These are phyloP conservation scores for Lumbricus terrestris DNA, from an alignment of 2,888 invertebrate species.

Conservation along the genomic window DNA sequence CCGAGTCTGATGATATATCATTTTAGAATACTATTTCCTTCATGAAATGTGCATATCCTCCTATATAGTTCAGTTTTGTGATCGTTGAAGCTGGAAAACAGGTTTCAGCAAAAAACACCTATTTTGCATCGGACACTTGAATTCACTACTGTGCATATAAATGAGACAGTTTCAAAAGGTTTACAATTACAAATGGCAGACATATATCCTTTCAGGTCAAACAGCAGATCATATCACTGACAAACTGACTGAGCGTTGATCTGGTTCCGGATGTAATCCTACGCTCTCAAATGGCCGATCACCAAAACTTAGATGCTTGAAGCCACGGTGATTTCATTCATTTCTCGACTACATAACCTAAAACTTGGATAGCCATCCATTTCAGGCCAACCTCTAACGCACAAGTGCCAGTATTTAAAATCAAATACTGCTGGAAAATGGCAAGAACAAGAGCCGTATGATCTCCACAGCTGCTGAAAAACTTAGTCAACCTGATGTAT, in stretches of 20 bases:
- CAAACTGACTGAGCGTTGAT: not conserved
- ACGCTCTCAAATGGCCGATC: not conserved
- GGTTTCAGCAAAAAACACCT: not conserved
- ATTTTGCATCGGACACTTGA: not conserved
- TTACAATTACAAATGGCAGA: not conserved
- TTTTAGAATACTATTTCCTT: not conserved
- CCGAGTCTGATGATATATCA: not conserved
- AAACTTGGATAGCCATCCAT: not conserved
- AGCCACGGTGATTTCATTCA: not conserved
- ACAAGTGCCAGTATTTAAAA: not conserved
- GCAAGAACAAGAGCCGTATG: not conserved
- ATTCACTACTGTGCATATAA: not conserved
- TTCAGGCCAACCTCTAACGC: not conserved
- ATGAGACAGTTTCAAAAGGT: not conserved
- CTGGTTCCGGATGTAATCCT: not conserved
- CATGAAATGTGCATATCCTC: not conserved
- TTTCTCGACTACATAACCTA: not conserved
- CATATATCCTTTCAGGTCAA: not conserved
- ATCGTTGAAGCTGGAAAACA: not conserved
- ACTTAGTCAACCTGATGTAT: not conserved
- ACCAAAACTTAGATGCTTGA: not conserved
- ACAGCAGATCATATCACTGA: not conserved
- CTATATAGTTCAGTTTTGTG: not conserved
- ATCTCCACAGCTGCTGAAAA: not conserved
- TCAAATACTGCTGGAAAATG: not conserved